Percentiles rank a stretch among this genome's conserved stretches.
These are phyloP conservation scores for Chelon labrosus DNA, from an alignment of 2,797 vertebrate genomes.

Conservation along the genomic window DNA sequence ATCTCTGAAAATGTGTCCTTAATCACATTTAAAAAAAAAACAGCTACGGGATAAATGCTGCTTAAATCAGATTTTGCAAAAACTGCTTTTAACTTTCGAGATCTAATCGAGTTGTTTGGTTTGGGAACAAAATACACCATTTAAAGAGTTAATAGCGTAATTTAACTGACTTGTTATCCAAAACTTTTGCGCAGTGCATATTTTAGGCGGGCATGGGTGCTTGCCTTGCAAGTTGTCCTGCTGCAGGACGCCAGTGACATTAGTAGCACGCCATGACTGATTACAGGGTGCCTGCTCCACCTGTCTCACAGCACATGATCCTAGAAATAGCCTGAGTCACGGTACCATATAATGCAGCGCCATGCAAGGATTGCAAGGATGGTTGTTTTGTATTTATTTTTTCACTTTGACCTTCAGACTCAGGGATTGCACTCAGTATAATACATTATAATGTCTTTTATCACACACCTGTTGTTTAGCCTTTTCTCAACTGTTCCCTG, in stretches of 20 bases:
- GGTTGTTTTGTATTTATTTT: not conserved
- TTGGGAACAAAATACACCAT: not conserved
- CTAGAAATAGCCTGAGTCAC: constrained; percentile 45
- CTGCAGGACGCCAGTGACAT: constrained; percentile 30
- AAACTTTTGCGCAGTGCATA: constrained; percentile 6
- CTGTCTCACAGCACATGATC: constrained; percentile 14
- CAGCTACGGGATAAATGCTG: not conserved
- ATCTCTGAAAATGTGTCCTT: not conserved
- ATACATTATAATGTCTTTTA: not conserved
- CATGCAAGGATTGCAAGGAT: not conserved
- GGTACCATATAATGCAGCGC: not conserved
- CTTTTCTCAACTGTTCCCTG: not conserved
- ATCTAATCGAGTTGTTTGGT: not conserved
- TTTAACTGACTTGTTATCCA: constrained; percentile 6
- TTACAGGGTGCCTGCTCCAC: constrained; percentile 29
- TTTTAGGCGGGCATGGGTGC: not conserved
- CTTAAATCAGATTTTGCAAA: constrained; percentile 18
- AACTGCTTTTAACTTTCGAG: constrained; percentile 17
- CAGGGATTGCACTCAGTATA: constrained; percentile 4
- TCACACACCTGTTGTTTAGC: constrained; percentile 18
- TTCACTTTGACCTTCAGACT: constrained; percentile 3
- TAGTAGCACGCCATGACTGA: constrained; percentile 50
- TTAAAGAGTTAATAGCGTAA: not conserved
- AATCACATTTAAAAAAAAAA: constrained; percentile 27
- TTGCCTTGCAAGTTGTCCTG: constrained; percentile 10